These are phyloP conservation scores for Atlantisia rogersi DNA, from an alignment of 2,113 vertebrate genomes.

Conservation along the genomic window DNA sequence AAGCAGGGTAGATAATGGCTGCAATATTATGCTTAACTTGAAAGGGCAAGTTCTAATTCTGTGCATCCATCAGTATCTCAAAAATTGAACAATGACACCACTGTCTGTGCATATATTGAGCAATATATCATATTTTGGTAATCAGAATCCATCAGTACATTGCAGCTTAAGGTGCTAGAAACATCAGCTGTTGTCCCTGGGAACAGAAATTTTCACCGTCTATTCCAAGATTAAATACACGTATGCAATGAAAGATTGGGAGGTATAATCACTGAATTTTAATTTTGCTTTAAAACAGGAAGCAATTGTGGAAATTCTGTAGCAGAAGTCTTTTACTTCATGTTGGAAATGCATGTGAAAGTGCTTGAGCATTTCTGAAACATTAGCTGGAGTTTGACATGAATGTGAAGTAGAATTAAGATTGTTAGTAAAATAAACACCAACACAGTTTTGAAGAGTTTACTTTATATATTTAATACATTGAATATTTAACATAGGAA, in stretches of 20 bases:
- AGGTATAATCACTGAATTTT: not conserved
- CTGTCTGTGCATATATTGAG: not conserved
- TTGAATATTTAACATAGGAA: not conserved
- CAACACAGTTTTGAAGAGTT: not conserved
- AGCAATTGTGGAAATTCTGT: not conserved
- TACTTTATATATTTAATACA: not conserved
- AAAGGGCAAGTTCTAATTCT: not conserved
- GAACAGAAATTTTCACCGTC: not conserved
- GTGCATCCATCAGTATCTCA: not conserved
- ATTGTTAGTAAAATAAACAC: not conserved
- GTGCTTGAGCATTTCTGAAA: not conserved
- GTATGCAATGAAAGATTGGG: not conserved
- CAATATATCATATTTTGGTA: not conserved
- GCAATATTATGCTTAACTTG: not conserved
- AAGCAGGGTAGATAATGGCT: not conserved
- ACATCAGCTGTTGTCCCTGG: not conserved
- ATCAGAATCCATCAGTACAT: not conserved
- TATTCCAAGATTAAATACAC: not conserved
- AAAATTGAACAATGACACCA: not conserved
- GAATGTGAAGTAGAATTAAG: not conserved
- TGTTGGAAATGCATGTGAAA: fast-evolving
- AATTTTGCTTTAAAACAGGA: not conserved
- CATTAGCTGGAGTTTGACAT: not conserved
- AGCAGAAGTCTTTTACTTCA: not conserved
- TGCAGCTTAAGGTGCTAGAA: not conserved